Conservation (phyloP, 2,888 invertebrate species). For the Gymnosoma rotundatum region DNA sequence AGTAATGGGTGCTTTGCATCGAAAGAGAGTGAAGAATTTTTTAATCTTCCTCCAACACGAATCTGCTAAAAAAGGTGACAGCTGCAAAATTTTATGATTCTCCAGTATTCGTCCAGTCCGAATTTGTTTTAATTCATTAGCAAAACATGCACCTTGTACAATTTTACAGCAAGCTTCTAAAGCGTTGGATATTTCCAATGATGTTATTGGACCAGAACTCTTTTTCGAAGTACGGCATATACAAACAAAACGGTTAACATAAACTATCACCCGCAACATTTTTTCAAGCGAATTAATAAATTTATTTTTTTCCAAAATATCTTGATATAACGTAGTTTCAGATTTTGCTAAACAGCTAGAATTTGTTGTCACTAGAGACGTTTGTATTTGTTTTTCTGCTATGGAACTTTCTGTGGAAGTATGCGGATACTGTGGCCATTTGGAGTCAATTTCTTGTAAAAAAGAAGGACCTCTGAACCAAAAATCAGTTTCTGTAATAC, state of each 20-base stretch:
- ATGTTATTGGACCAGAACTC: not conserved
- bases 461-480: conserved; percentile 23
- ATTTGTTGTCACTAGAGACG: not conserved
- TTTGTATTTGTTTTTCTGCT: not conserved
- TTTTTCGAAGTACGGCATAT: no score
- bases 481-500: not conserved
- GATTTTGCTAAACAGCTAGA: not conserved
- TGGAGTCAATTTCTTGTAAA: not conserved
- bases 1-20: conserved; percentile 16
- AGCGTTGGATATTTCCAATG: not conserved
- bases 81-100: not conserved
- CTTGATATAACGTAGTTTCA: not conserved
- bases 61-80: conserved; percentile 9
- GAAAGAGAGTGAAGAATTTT: conserved; percentile 10
- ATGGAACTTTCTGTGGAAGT: not conserved
- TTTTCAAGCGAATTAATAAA: conserved; percentile 9
- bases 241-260: no score
- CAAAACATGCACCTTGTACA: conserved; percentile 1
- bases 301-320: conserved; percentile 3
- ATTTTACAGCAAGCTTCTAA: not conserved
- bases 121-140: conserved; percentile 3
- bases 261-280: not conserved
- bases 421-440: not conserved
- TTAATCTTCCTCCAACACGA: conserved; percentile 18
- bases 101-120: not conserved